Evolutionary conservation across 37 sponge, comb jelly and placozoan species (phyloP), one percentile per base, ranked within the genome.

Genomic region (Spongia lamella): DNA sequence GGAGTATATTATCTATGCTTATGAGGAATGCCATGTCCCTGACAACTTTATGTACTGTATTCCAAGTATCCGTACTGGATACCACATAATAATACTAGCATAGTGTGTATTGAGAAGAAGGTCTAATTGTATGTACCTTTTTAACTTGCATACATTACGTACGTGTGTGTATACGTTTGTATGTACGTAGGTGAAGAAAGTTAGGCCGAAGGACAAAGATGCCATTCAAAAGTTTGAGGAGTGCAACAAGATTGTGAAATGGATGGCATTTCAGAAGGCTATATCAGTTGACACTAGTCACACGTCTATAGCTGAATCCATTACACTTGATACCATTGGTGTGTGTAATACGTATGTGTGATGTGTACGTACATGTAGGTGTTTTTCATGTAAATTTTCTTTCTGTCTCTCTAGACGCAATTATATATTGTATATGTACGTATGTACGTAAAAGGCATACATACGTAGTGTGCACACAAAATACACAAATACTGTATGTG

Each of bases 171-270:
- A 27, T 60, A 60, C 21, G 61, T 60, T 25, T 60, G 61, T 67
- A 67, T 21, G 69, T 67, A 67, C 50, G 16, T 40, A 43, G 47
- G 47, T 43, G 5, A 43, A 43, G 47, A 43, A 43, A 9, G 47
- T 75, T 25, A 50, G 79, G 15, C 92, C 94, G 0, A 76, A 64
- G 38, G 94, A 91, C 56, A 52, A 38, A 32, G 98, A 91, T 63
- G 93, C 97, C 2, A 24, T 60, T 11, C 56, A 52, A 59, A 94
- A 92, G 82, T 94, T 72, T 73, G 85, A 67, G 7, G 87, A 92
- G 62, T 94, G 95, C 63, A 76, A 86, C 66, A 97, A 89, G 83
- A 92, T 97, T 27, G 98, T 97, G 58, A 72, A 63, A 21, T 82
- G 84, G 53, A 65, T 80, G 69, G 92, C 93, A 3, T 97, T 97